Conservation (phyloP, 2,797 vertebrate genomes). For the Lithobates sylvaticus region DNA sequence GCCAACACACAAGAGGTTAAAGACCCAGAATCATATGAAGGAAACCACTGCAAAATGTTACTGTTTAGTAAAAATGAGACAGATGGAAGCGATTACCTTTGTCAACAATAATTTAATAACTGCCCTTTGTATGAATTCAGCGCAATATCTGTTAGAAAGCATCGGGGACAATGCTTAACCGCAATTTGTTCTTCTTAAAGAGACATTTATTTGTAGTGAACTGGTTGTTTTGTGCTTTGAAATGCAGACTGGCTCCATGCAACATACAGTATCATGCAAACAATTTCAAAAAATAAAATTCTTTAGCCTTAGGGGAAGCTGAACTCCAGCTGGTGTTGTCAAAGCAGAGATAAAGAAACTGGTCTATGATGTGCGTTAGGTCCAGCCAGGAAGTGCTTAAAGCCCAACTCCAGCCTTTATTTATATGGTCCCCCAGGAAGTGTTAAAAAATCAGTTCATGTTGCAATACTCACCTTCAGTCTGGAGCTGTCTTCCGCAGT, state of each 20-base stretch:
- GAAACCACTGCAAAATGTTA: conserved; percentile 5
- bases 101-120: conserved; percentile 20
- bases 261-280: background rate
- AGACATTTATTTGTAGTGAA: background rate
- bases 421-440: no score
- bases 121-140: background rate
- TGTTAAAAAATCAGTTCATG: no score
- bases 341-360: no score
- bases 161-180: background rate
- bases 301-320: no score
- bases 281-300: no score
- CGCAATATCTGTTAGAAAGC: background rate
- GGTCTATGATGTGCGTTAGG: no score
- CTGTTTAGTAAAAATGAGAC: background rate
- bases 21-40: background rate
- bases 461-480: no score
- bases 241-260: background rate
- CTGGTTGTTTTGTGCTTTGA: background rate
- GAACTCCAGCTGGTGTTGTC: no score
- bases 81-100: conserved; percentile 22
- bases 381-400: no score
- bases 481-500: no score
- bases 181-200: conserved; percentile 8
- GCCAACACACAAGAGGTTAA: conserved; percentile 6
- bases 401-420: no score